Conservation (phyloP, 2,797 vertebrate genomes). For the Trichosurus vulpecula region DNA sequence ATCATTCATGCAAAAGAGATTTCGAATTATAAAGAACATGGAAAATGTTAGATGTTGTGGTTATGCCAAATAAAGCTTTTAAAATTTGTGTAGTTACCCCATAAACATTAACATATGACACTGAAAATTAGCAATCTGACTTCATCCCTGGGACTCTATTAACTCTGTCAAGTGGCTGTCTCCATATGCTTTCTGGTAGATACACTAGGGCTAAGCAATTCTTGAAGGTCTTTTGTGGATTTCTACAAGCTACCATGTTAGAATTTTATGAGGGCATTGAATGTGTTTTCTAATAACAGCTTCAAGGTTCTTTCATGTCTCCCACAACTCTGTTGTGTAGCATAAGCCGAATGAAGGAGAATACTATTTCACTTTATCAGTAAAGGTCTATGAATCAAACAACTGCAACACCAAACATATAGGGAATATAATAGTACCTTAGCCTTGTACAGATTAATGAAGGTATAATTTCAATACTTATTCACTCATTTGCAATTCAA, state of each 20-base stretch:
- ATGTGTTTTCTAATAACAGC: background rate
- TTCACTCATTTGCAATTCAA: background rate
- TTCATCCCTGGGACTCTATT: background rate
- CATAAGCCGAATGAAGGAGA: background rate
- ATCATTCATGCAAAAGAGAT: slow-evolving; percentile 13
- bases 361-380: background rate
- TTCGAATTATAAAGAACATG: slow-evolving; percentile 12
- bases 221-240: slow-evolving; percentile 14
- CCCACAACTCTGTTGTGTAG: background rate
- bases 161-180: background rate
- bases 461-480: background rate
- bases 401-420: background rate
- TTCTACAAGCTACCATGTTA: background rate
- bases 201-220: background rate
- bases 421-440: no score
- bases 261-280: background rate
- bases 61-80: slow-evolving; percentile 29
- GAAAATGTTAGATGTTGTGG: background rate
- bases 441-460: background rate
- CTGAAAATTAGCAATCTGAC: background rate
- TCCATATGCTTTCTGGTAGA: slow-evolving; percentile 11
- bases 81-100: slow-evolving; percentile 20
- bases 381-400: background rate
- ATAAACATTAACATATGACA: background rate
- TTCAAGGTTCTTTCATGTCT: background rate